A percentile compares a stretch with the other conserved stretches of the same genome.
Evolutionary conservation across 2,797 vertebrate species (phyloP).

Genomic region (Myotis myotis): DNA sequence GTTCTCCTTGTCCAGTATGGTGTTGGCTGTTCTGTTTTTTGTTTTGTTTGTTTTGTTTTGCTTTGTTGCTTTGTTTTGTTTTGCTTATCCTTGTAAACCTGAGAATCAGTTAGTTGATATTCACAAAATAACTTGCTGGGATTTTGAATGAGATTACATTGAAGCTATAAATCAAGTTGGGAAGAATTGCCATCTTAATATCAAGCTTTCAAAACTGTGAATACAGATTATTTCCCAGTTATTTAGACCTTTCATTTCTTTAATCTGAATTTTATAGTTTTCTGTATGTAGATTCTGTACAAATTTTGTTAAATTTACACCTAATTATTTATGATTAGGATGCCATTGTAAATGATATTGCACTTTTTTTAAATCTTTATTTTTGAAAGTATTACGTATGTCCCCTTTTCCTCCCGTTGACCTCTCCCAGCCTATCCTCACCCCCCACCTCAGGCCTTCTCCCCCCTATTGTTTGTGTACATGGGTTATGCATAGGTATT

Average conservation of each 20-base stretch:
- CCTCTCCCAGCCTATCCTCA: too few species aligned
- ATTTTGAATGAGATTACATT: background rate
- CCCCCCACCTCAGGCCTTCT: too few species aligned
- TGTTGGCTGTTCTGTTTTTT: background rate
- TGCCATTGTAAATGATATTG: background rate
- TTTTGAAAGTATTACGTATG: too few species aligned
- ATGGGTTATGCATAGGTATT: background rate
- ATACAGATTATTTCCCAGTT: background rate
- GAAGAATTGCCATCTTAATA: background rate
- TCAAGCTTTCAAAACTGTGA: background rate
- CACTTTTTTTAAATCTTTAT: too few species aligned
- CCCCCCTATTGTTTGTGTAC: too few species aligned
- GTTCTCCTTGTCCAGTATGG: background rate
- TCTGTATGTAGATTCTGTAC: background rate
- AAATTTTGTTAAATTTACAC: background rate
- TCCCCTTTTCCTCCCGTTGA: too few species aligned
- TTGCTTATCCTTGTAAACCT: background rate
- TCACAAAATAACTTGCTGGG: background rate
- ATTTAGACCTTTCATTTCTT: conserved; percentile 3
- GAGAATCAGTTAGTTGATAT: background rate
- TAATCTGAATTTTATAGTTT: conserved; percentile 28
- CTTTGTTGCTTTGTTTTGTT: too few species aligned
- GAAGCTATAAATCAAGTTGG: background rate
- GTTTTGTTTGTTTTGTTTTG: too few species aligned
- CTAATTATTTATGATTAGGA: background rate